Evolutionary conservation across 2,113 vertebrate species (phyloP).

Genomic region (Bothrops jararaca): DNA sequence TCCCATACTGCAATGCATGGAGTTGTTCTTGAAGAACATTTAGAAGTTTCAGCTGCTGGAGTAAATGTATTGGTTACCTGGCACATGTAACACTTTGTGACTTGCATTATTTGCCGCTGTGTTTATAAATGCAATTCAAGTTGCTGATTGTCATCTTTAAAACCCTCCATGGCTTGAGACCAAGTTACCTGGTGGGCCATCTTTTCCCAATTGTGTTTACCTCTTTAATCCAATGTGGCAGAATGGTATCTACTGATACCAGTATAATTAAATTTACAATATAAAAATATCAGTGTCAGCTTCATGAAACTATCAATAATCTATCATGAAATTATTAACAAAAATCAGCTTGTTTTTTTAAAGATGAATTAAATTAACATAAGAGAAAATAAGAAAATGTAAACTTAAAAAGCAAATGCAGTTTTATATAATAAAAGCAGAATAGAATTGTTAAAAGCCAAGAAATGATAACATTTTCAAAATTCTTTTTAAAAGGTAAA

Average conservation of each 20-base stretch:
- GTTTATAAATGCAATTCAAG: too few species aligned
- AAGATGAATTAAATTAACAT: neutral
- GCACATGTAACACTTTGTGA: too few species aligned
- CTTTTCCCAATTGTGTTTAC: too few species aligned
- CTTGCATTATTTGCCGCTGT: too few species aligned
- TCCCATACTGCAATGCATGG: neutral
- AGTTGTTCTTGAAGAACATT: too few species aligned
- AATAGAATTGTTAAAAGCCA: neutral
- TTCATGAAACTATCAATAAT: neutral
- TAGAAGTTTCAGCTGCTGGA: too few species aligned
- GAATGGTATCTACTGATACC: neutral
- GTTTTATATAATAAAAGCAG: neutral
- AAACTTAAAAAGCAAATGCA: neutral
- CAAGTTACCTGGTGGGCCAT: too few species aligned
- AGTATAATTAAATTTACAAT: neutral
- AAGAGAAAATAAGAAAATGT: neutral
- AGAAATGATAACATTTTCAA: neutral
- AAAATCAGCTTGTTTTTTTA: neutral
- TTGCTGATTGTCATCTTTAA: too few species aligned
- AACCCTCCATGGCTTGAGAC: too few species aligned
- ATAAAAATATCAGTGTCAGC: neutral
- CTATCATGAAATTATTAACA: neutral
- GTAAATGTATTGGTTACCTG: too few species aligned
- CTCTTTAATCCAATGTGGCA: too few species aligned
- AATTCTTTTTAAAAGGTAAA: neutral